phyloP scores from a whole-genome alignment of 2,797 vertebrate species.

The Melanotaenia nigrans region DNA sequence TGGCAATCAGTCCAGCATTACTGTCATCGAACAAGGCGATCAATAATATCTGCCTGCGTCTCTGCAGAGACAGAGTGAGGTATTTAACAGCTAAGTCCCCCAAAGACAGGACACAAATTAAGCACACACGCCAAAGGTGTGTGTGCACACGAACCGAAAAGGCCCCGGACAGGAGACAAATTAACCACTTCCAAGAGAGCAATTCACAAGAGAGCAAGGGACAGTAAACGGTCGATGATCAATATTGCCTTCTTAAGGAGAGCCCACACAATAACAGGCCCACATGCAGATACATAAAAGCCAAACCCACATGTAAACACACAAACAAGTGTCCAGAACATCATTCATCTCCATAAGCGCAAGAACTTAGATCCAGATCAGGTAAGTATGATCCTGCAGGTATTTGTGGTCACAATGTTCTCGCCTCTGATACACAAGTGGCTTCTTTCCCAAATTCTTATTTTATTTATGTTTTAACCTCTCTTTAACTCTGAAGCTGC shows the following conservation, averaged over 20 bases:
- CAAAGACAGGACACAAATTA: slow-evolving; percentile 65
- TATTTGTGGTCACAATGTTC: slow-evolving; percentile 18
- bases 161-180: slow-evolving; percentile 72
- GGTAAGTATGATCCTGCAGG: neutral
- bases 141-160: slow-evolving; percentile 24
- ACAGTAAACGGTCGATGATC: slow-evolving; percentile 75
- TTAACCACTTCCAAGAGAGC: slow-evolving; percentile 78
- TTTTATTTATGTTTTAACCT: slow-evolving; percentile 21
- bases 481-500: slow-evolving; percentile 74
- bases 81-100: slow-evolving; percentile 68
- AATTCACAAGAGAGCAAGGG: slow-evolving; percentile 68
- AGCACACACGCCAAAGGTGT: slow-evolving; percentile 38
- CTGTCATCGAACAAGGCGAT: slow-evolving; percentile 59
- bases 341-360: slow-evolving; percentile 8
- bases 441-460: slow-evolving; percentile 6
- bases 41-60: slow-evolving; percentile 67
- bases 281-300: slow-evolving; percentile 23
- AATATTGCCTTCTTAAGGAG: slow-evolving; percentile 61
- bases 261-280: slow-evolving; percentile 52
- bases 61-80: slow-evolving; percentile 65
- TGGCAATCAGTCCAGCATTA: slow-evolving; percentile 62
- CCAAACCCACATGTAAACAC: slow-evolving; percentile 4
- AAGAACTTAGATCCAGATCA: neutral
- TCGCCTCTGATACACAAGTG: slow-evolving; percentile 36
- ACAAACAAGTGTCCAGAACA: neutral